A percentile compares a stretch with the other conserved stretches of the same genome.
Evolutionary conservation across 2,888 invertebrate genomes (phyloP).

Genomic region (Fragum sueziense): DNA sequence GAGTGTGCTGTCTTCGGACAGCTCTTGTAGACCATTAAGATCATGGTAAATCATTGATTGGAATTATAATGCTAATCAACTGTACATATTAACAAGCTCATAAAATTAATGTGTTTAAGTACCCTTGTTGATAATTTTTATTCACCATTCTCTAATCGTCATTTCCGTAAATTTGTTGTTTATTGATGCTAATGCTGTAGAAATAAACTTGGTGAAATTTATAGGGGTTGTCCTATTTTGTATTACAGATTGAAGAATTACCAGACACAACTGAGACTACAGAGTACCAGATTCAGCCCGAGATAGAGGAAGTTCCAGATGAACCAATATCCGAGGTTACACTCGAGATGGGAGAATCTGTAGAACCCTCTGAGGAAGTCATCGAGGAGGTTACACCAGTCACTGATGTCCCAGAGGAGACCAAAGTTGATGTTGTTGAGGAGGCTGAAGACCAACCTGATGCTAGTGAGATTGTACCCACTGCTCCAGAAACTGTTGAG

Average conservation of each 20-base stretch:
- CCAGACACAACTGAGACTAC: slow-evolving; percentile 56
- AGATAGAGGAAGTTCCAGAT: slow-evolving; percentile 26
- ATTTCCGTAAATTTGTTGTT: too few species aligned
- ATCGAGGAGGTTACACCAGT: slow-evolving; percentile 35
- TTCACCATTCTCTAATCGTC: too few species aligned
- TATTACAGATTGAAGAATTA: slow-evolving; percentile 43
- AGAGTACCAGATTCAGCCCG: slow-evolving; percentile 59
- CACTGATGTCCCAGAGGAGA: slow-evolving; percentile 25
- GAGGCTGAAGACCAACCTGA: slow-evolving; percentile 51
- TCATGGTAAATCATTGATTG: too few species aligned
- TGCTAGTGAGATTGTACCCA: slow-evolving; percentile 43
- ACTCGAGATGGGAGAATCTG: slow-evolving; percentile 31
- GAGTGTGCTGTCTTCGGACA: too few species aligned
- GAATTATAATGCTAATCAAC: too few species aligned
- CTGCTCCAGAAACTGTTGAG: slow-evolving; percentile 40
- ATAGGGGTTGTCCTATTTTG: background rate
- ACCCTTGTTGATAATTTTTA: too few species aligned
- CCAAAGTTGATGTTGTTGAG: slow-evolving; percentile 26
- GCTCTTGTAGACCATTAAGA: too few species aligned
- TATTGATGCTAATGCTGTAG: too few species aligned
- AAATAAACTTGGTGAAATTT: too few species aligned
- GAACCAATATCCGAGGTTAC: slow-evolving; percentile 28
- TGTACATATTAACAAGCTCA: too few species aligned
- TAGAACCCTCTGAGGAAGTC: slow-evolving; percentile 31
- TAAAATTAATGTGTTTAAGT: too few species aligned